These are phyloP conservation scores for Drosophila nasuta DNA, from an alignment of 1,140 invertebrate species.

Conservation along the genomic window DNA sequence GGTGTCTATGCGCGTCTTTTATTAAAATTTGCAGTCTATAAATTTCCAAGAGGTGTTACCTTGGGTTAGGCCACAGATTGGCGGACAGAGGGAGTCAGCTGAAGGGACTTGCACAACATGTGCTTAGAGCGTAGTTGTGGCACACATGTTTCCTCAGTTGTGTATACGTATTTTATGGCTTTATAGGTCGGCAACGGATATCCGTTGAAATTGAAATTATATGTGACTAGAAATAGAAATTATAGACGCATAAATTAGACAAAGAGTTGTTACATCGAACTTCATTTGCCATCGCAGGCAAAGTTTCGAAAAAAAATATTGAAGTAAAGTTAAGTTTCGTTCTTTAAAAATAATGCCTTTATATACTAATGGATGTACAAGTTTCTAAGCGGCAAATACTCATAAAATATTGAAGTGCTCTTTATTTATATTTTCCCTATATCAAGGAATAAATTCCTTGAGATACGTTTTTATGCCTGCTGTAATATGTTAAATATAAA, in stretches of 20 bases:
- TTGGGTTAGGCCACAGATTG: slow-evolving; percentile 16
- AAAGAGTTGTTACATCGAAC: no score
- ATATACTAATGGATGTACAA: no score
- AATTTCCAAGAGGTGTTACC: slow-evolving; percentile 67
- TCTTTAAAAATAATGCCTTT: no score
- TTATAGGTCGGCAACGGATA: slow-evolving; percentile 67
- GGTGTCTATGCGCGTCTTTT: slow-evolving; percentile 56
- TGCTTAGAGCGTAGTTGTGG: slow-evolving; percentile 20
- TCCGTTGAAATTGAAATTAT: slow-evolving; percentile 37
- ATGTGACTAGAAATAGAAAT: slow-evolving; percentile 7
- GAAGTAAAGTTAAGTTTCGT: no score
- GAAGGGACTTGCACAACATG: background rate
- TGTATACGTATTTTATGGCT: slow-evolving; percentile 55
- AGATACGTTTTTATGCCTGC: no score
- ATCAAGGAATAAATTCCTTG: no score
- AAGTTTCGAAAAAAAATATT: no score
- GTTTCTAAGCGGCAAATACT: no score
- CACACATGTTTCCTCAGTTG: slow-evolving; percentile 53
- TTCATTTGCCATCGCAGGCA: no score
- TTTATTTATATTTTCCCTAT: no score
- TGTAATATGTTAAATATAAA: no score
- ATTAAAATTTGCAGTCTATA: slow-evolving; percentile 80
- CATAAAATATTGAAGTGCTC: no score
- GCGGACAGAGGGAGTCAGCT: background rate
- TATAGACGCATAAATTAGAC: background rate